Percentiles rank a stretch among this genome's conserved stretches.
Conservation (phyloP, 2,888 invertebrate genomes). For the Philopedon plagiatum region DNA sequence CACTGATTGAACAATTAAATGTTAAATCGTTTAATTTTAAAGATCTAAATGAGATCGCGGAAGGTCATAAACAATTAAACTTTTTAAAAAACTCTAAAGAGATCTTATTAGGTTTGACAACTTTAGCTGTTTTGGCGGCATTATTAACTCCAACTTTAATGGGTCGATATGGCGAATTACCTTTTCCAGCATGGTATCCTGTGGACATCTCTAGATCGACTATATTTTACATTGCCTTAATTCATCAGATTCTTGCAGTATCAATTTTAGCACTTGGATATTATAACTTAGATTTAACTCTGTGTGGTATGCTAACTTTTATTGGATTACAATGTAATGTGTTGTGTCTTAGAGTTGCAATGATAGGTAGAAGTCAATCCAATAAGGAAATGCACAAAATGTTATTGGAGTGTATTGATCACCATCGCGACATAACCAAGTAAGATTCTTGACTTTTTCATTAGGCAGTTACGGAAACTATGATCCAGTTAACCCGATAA, state of each 20-base stretch:
- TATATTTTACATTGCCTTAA: constrained; percentile 42
- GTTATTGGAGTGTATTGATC: constrained; percentile 24
- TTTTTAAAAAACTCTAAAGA: not conserved
- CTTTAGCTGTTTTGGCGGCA: not conserved
- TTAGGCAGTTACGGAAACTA: no score
- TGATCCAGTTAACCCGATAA: no score
- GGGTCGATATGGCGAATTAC: not conserved
- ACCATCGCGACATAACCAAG: constrained; percentile 36
- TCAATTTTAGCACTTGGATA: constrained; percentile 28
- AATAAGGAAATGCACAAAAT: not conserved
- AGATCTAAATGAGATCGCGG: not conserved
- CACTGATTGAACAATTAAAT: not conserved
- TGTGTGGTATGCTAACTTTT: constrained; percentile 46
- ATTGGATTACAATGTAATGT: constrained; percentile 51
- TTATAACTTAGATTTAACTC: constrained; percentile 41
- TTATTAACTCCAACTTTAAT: not conserved
- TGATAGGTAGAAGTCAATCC: not conserved
- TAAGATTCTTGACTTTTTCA: not conserved
- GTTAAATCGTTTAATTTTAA: not conserved
- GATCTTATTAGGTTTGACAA: not conserved
- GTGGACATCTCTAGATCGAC: constrained; percentile 34
- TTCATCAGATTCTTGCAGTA: constrained; percentile 46
- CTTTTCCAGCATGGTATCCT: constrained; percentile 51
- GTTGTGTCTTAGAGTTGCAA: constrained; percentile 33
- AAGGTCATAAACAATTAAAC: not conserved